A percentile compares a stretch with the other conserved stretches of the same genome.
Evolutionary conservation across 2,797 vertebrate genomes (phyloP).

Genomic region (Labeo calbasu): DNA sequence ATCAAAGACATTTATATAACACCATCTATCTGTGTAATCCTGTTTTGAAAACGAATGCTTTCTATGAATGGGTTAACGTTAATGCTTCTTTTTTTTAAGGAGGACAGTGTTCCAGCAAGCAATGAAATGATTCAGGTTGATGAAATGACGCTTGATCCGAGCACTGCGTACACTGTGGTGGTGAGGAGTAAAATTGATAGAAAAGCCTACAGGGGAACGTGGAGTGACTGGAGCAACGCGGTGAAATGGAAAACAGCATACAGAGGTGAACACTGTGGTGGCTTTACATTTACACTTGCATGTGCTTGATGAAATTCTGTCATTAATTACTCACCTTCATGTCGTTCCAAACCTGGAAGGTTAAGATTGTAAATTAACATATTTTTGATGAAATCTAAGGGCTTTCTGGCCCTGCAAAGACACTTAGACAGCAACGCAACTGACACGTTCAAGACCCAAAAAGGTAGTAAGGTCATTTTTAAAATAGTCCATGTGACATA

Average conservation of each 20-base stretch:
- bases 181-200: background rate
- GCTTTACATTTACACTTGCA: no score
- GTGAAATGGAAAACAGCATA: slow-evolving; percentile 52
- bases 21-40: background rate
- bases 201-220: fast-evolving
- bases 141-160: background rate
- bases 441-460: no score
- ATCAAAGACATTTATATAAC: slow-evolving; percentile 6
- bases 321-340: no score
- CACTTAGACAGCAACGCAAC: no score
- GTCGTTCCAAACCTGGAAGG: no score
- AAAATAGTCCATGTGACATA: no score
- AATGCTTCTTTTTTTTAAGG: slow-evolving; percentile 48
- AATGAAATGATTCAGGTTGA: fast-evolving
- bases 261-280: slow-evolving; percentile 53
- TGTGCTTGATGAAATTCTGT: background rate
- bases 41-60: background rate
- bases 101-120: fast-evolving
- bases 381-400: no score
- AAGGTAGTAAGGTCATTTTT: no score
- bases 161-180: slow-evolving; percentile 54
- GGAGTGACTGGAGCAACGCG: slow-evolving; percentile 65
- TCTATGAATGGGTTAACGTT: slow-evolving; percentile 1
- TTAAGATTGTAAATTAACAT: no score
- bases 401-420: no score